phyloP scores from a whole-genome alignment of 2,113 vertebrate species.

The Calyptommatus sinebrachiatus region DNA sequence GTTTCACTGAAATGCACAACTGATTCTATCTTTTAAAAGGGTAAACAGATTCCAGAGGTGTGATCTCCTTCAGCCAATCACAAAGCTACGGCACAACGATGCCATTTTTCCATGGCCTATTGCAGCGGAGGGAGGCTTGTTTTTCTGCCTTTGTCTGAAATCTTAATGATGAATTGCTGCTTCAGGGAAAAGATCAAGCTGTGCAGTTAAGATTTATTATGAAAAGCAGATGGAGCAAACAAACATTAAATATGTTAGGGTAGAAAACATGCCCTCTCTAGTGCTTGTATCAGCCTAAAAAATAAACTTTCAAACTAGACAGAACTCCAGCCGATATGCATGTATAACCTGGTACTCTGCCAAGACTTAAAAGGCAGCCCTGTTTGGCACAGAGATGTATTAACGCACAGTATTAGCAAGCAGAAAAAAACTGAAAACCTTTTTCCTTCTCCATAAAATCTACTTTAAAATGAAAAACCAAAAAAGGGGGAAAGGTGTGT shows the following conservation, averaged over 20 bases:
- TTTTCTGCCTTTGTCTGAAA: conserved; percentile 69
- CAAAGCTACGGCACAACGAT: conserved; percentile 33
- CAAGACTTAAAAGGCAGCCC: neutral
- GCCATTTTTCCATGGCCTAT: conserved; percentile 34
- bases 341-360: neutral
- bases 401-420: neutral
- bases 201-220: conserved; percentile 45
- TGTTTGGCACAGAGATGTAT: neutral
- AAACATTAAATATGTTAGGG: conserved; percentile 37
- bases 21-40: conserved; percentile 54
- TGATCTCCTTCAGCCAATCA: conserved; percentile 77
- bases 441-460: neutral
- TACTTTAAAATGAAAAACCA: neutral
- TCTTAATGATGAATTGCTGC: conserved; percentile 68
- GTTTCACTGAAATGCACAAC: conserved; percentile 38
- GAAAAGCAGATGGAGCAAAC: conserved; percentile 45
- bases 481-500: neutral
- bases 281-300: conserved; percentile 17
- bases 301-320: conserved; percentile 7
- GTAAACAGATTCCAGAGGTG: conserved; percentile 85
- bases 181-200: conserved; percentile 51
- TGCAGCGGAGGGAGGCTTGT: conserved; percentile 69
- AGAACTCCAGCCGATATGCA: neutral
- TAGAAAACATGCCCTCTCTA: conserved; percentile 33
- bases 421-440: neutral